phyloP scores from a whole-genome alignment of 2,888 invertebrate genomes.

The Tiliacea citrago region DNA sequence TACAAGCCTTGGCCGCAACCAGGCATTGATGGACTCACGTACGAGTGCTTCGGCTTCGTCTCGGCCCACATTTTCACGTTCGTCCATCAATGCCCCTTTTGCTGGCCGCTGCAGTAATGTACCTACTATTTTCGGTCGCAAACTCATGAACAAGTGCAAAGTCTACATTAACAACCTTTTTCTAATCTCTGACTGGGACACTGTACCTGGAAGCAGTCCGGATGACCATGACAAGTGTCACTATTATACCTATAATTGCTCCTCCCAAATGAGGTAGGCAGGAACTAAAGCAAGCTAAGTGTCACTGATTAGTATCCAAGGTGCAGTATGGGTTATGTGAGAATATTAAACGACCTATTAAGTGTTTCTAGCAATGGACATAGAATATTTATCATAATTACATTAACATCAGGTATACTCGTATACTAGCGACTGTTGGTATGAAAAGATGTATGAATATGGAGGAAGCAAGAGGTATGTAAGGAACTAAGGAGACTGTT shows the following conservation, averaged over 20 bases:
- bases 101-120: too few relatives aligned
- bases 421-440: conserved; percentile 4
- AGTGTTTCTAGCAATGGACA: conserved; percentile 10
- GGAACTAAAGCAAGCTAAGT: conserved; percentile 9
- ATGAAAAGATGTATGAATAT: conserved; percentile 40
- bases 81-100: too few relatives aligned
- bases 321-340: conserved; percentile 10
- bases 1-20: too few relatives aligned
- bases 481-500: conserved; percentile 30
- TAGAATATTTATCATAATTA: conserved; percentile 40
- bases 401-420: conserved; percentile 28
- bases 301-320: conserved; percentile 35
- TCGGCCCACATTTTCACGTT: too few relatives aligned
- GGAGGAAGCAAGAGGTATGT: conserved; percentile 25
- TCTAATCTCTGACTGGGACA: not conserved
- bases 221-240: not conserved
- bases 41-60: too few relatives aligned
- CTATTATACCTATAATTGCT: not conserved
- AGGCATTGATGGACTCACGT: too few relatives aligned
- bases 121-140: too few relatives aligned
- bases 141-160: not conserved
- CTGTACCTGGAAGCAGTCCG: not conserved
- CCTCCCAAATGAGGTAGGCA: conserved; percentile 20
- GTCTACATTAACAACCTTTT: not conserved
- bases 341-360: conserved; percentile 40